These are phyloP conservation scores for Andrena praecox DNA, from an alignment of 2,888 invertebrate species.

Conservation along the genomic window DNA sequence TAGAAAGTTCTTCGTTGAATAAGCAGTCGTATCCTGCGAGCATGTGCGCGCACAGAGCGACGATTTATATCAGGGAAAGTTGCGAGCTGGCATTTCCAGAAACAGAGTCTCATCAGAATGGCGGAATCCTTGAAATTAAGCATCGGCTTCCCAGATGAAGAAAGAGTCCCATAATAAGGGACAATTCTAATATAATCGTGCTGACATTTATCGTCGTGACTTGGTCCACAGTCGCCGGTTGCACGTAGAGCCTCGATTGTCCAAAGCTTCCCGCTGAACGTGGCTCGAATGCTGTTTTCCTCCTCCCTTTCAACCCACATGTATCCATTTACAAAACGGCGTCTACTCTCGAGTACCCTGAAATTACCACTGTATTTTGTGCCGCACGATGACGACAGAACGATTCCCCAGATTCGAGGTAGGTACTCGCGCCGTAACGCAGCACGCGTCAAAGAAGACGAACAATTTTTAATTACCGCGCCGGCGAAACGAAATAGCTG, in stretches of 20 bases:
- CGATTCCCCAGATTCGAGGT: not conserved
- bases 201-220: constrained; percentile 54
- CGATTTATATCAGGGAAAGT: constrained; percentile 55
- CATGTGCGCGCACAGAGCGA: constrained; percentile 32
- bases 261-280: not conserved
- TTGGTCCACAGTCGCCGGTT: constrained; percentile 57
- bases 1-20: constrained; percentile 44
- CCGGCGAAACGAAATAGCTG: constrained; percentile 26
- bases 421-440: not conserved
- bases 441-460: not conserved
- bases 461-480: constrained; percentile 33
- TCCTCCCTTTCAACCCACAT: too few species aligned
- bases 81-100: constrained; percentile 37
- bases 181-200: constrained; percentile 43
- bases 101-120: not conserved
- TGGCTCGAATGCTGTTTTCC: not conserved
- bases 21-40: constrained; percentile 6
- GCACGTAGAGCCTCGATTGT: constrained; percentile 23
- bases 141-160: constrained; percentile 19
- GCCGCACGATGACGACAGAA: not conserved
- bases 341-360: not conserved
- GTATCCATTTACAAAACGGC: not conserved
- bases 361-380: constrained; percentile 2
- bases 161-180: constrained; percentile 27
- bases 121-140: constrained; percentile 24